Evolutionary conservation across 2,888 invertebrate genomes (phyloP), one percentile per base, ranked within the genome.

Genomic region (Drosophila anomalipes): DNA sequence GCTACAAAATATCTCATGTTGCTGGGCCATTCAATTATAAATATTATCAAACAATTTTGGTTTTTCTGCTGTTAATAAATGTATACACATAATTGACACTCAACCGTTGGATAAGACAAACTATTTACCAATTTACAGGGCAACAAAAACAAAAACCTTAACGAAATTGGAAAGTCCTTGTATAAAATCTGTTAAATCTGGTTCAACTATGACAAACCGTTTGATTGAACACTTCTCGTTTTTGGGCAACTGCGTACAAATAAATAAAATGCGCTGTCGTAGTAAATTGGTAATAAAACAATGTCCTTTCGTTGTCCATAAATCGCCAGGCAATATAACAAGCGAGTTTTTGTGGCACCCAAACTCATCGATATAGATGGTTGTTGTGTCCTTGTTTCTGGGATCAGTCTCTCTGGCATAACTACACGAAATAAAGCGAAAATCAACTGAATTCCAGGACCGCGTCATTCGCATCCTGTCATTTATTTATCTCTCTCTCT

Each of bases 401-500:
- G 44, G 51, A 44, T 57, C 41, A 28, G 33, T 32, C 19, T 47
- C 37, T 22, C 44, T 58, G 63, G 54, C 62, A 79, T 77, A 84
- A 70, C 79, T 77, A 74, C 74, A 79, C 77, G 77, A 54, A 74
- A 76, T 68, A 76, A 78, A 73, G 76, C 79, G 82, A 72, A 76
- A 65, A 82, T 83, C 70, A 76, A 81, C 71, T 71, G 71, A 81
- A 81, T 72, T 76, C 71, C 79, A 71, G 78, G 30, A 77, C 76
- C 54, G 47, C 79, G 79, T 74, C 82, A 85, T 72, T 80, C 86
- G 86, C 79, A 89, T 89, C 89, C 90, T 86, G 89, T 80, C 83
- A 90, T 83, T 90, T 86, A 79, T 89, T 74, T 84, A 74, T 82
- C 74, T 79, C 64, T 10, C 49, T 63, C 67, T 70, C 56, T 19